Evolutionary conservation across 1,140 invertebrate genomes (phyloP).

Genomic region (Pemphigus obesinymphae): DNA sequence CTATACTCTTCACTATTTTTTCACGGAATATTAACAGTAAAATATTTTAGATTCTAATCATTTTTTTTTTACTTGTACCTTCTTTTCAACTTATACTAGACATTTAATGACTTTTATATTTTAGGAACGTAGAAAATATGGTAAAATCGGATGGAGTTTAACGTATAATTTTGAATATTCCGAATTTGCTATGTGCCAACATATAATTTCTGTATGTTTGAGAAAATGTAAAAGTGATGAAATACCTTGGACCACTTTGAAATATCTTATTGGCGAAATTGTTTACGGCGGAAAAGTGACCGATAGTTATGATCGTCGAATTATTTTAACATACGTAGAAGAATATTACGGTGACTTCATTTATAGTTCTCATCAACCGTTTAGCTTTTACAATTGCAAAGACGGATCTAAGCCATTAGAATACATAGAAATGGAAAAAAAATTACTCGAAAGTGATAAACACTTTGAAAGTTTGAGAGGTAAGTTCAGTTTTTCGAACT

Average conservation of each 20-base stretch:
- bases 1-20: constrained; percentile 84
- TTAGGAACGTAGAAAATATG: constrained; percentile 83
- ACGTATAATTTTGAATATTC: constrained; percentile 88
- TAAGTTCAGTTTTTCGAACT: too few species aligned
- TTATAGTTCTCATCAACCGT: constrained; percentile 82
- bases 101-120: constrained; percentile 53
- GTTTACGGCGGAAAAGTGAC: constrained; percentile 93
- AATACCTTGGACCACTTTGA: constrained; percentile 82
- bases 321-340: constrained; percentile 82
- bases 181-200: constrained; percentile 81
- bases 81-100: background rate
- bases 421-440: constrained; percentile 61
- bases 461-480: background rate
- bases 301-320: constrained; percentile 78
- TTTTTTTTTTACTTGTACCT: too few species aligned
- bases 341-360: constrained; percentile 92
- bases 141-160: constrained; percentile 90
- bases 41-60: too few species aligned
- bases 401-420: constrained; percentile 74
- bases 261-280: constrained; percentile 86
- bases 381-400: constrained; percentile 76
- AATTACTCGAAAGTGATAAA: constrained; percentile 59
- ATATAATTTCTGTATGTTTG: constrained; percentile 80
- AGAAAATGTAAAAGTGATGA: constrained; percentile 47
- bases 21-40: constrained; percentile 55